Conservation (phyloP, 1,140 invertebrate genomes). For the Drosophila hydei region DNA sequence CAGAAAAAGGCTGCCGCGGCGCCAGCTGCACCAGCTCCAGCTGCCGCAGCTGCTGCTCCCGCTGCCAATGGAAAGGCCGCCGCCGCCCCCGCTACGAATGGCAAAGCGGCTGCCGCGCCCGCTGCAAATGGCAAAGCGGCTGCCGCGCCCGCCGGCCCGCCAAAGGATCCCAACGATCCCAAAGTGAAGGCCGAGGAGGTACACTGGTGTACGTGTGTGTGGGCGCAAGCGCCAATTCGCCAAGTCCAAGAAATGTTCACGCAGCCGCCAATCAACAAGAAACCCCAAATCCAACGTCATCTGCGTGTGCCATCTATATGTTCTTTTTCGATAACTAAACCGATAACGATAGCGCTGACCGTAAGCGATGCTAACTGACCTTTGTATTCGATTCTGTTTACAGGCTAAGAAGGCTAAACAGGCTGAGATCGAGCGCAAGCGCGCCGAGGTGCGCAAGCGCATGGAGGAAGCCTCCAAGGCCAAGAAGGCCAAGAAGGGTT, state of each 20-base stretch:
- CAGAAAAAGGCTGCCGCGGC: constrained; percentile 68
- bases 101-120: constrained; percentile 57
- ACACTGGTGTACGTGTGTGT: constrained; percentile 77
- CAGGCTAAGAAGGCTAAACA: constrained; percentile 97
- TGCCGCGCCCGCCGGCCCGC: constrained; percentile 70
- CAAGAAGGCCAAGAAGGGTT: constrained; percentile 98
- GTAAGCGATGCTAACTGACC: constrained; percentile 7
- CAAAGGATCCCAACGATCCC: constrained; percentile 78
- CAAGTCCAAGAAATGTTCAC: constrained; percentile 20
- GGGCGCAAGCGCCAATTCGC: constrained; percentile 47
- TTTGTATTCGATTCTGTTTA: constrained; percentile 19
- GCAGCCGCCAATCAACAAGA: neutral
- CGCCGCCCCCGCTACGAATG: constrained; percentile 55
- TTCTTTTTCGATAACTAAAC: constrained; percentile 14
- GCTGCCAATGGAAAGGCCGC: constrained; percentile 52
- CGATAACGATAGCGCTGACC: constrained; percentile 14
- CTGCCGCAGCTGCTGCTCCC: constrained; percentile 45
- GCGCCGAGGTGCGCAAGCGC: constrained; percentile 96
- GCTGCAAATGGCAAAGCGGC: constrained; percentile 60
- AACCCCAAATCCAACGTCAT: constrained; percentile 2
- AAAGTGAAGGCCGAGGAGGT: constrained; percentile 83
- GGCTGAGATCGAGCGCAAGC: constrained; percentile 96
- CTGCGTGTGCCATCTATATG: constrained; percentile 40
- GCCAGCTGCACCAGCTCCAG: constrained; percentile 36
- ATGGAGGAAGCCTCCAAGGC: constrained; percentile 97